Base-by-base conservation (phyloP, 2,888 invertebrate species). In the Drosophila putrida region DNA sequence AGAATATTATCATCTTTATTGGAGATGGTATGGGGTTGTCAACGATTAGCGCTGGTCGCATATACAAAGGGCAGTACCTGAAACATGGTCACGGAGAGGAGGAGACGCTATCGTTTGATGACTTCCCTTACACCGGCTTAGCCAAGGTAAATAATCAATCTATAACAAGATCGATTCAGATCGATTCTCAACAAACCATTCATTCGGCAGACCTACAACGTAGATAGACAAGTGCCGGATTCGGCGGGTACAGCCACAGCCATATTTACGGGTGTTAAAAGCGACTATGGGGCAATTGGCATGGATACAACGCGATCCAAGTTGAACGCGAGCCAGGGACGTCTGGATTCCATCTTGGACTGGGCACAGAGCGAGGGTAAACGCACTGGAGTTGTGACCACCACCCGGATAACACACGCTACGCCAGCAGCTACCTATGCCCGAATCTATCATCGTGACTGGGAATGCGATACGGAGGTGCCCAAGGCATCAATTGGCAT, bases 201-300 rank as follows among this genome's bases (percentile, higher is more conserved):
- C 1, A n/a, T 4, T 25, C 20, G 15, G 2, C 66, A 95, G 95
- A 95, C 95, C 0, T 95, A 96, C 91, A 95, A 95, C 78, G 93
- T 94, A n/a, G 95, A 96, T 88, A 94, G 93, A 64, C 95, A 95
- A 91, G 95, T 95, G 11, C 94, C 95, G 0, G 95, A 95, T 84
- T 95, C 95, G 2, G 95, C 95, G 1, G 95, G 94, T 3, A 95
- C 95, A 0, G 95, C 95, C 0, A 95, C 95, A 0, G 95, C 95
- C 1, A 93, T 94, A 83, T 94, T 95, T 77, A 93, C 93, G 58
- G 95, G 95, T 0, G 93, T 94, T 0, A 95, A 95, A 90, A 93
- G 93, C 41, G 94, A 94, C 71, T 94, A 93, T 72, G 93, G 93
- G 59, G 93, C 94, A 9, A 91, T 95, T 49, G 95, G 95, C 6